Base-by-base conservation (phyloP, 1,140 invertebrate species). In the Drepana arcuata region DNA sequence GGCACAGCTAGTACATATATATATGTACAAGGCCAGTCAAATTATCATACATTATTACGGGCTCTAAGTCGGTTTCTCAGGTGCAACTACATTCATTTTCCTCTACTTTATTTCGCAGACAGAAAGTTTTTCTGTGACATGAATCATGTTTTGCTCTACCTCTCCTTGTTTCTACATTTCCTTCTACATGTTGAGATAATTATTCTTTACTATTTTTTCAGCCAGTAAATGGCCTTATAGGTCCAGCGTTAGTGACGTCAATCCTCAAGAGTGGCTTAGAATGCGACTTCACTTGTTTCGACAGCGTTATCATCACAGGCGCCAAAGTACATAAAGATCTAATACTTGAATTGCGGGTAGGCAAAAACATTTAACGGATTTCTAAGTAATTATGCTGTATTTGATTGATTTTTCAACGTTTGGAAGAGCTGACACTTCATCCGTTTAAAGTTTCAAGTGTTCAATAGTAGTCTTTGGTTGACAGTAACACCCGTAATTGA, bases 271-370 rank as follows among this genome's bases (percentile, higher is more conserved):
- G 35, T 13, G 37, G 41, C 2, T 46, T 43, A 16, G 1, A 21
- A 0, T 57, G 54, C n/a, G 54, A 57, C 36, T 34, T 52, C 7
- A 41, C 41, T 0, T 46, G 48, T 9, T 57, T 52, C n/a, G 25
- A 52, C 2, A 25, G 7, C 3, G 14, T 57, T 15, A 38, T 35
- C 7, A 14, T 53, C 3, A 27, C 31, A 6, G 54, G 54, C 2
- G 24, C 24, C 3, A 37, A 42, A n/a, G 16, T 38, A 1, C 15
- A 28, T 7, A 37, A 34, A 7, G 36, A 42, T 2, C 5, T 27
- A 2, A 7, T 41, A 6, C 2, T 11, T 16, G 16, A 27, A 14
- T 11, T 45, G 3, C 32, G 31, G 18, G 44, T 52, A 52, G 15
- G 43, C 14, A 18, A 7, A 14, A 4, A 21, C 9, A 21, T 5